Base-by-base conservation (phyloP, 2,113 vertebrate species). In the Zapus hudsonius region DNA sequence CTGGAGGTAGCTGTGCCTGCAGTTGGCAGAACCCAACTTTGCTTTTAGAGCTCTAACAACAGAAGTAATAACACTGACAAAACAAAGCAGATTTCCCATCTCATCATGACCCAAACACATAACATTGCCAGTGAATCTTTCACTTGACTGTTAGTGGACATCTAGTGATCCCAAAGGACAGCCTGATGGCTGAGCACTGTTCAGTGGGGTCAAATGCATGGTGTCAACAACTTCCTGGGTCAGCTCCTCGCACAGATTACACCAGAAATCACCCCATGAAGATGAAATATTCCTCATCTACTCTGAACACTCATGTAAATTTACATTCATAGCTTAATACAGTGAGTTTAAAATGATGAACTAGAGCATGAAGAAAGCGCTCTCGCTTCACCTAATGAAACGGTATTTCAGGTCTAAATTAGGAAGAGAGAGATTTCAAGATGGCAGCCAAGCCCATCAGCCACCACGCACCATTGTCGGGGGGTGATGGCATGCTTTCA, bases 61-160 rank as follows among this genome's bases (percentile, higher is more conserved):
- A 52, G 69, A 36, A 47, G 31, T 55, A 80, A 47, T 40, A 70
- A 23, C 25, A 92, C 3, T 3, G 7, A 25, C 27, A 82, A 80
- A 85, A 67, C 31, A 61, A 85, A 66, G 33, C 7, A 8, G 1
- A 9, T 42, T 47, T 86, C 61, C 10, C 55, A 36, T 80, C 38
- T 66, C 66, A 73, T 85, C 29, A 64, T 69, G 9, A 52, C 52
- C 12, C 55, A 47, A n/a, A 85, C 19, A 47, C 0, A 5, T 44
- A n/a, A 47, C 29, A 70, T 36, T 73, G 33, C 16, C 42, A 61
- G 9, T 36, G 38, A 86, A 9, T 82, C 47, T 73, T 84, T 81
- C 7, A 38, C 74, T 94, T 91, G 73, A 52, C 33, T 70, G 89
- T 79, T 76, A 42, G 31, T 61, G 12, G 52, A 81, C 15, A 38